A percentile compares a stretch with the other conserved stretches of the same genome.
phyloP scores from a whole-genome alignment of 2,888 invertebrate genomes.

The Trisateles emortualis region DNA sequence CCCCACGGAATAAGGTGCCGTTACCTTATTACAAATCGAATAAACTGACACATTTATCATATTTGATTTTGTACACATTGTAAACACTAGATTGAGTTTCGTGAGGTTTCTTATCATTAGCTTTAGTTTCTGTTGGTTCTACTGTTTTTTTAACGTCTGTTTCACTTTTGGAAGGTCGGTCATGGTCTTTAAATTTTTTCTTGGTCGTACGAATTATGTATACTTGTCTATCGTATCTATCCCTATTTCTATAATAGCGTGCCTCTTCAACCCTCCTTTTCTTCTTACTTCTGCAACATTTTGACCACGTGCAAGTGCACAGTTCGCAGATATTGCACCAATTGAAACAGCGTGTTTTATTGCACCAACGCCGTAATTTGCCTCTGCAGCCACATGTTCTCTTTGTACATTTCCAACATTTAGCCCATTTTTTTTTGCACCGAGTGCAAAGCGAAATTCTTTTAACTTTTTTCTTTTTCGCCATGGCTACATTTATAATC shows the following conservation, averaged over 20 bases:
- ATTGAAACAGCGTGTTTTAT: not conserved
- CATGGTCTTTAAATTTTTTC: not conserved
- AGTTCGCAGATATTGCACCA: slow-evolving; percentile 22
- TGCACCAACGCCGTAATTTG: not conserved
- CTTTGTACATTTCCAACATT: no score
- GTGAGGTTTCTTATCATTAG: not conserved
- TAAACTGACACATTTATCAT: no score
- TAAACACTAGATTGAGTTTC: not conserved
- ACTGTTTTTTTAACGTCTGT: not conserved
- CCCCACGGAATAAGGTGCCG: no score
- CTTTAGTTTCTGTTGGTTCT: not conserved
- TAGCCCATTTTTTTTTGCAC: no score
- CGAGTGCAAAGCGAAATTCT: no score
- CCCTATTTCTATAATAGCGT: not conserved
- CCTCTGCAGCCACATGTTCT: no score
- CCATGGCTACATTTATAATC: no score
- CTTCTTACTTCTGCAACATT: slow-evolving; percentile 7
- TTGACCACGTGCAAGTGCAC: slow-evolving; percentile 12
- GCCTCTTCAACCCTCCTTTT: not conserved
- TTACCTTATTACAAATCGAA: no score
- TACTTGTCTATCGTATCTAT: not conserved
- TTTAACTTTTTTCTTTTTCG: no score
- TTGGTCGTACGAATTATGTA: not conserved
- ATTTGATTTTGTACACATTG: no score
- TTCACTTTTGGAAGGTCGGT: slow-evolving; percentile 6